Evolutionary conservation across 23 tunicate genomes (phyloP).

Genomic region (Styela plicata): DNA sequence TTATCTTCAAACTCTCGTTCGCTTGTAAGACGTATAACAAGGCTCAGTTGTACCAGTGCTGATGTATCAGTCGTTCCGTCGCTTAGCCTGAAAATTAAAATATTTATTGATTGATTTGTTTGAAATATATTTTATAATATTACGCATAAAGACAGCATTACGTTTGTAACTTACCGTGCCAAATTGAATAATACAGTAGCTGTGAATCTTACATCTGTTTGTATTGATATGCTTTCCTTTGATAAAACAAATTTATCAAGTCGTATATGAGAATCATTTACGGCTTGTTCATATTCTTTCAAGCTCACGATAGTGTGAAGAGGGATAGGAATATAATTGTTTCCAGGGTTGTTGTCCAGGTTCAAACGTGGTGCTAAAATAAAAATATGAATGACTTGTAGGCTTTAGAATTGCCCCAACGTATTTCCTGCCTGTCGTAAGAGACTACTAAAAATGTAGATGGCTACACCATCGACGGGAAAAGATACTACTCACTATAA

Average conservation of each 20-base stretch:
- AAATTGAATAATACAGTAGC: not conserved
- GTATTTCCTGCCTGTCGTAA: no score
- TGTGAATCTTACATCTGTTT: not conserved
- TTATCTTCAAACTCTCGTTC: not conserved
- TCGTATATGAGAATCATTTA: not conserved
- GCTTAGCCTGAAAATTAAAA: not conserved
- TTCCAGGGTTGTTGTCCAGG: not conserved
- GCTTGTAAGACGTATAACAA: not conserved
- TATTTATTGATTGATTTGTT: no score
- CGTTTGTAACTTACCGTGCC: conserved; percentile 3
- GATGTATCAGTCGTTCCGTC: conserved; percentile 13
- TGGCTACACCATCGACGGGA: no score
- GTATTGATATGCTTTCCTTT: not conserved
- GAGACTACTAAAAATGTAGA: no score
- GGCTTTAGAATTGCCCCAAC: no score
- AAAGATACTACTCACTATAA: no score
- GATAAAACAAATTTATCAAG: not conserved
- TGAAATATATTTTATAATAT: no score
- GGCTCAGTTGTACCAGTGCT: not conserved
- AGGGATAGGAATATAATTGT: conserved; percentile 4
- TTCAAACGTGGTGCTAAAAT: not conserved
- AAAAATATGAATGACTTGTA: no score
- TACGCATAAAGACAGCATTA: no score
- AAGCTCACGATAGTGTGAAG: not conserved
- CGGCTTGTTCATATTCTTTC: not conserved